Evolutionary conservation across 1,140 invertebrate genomes (phyloP), one percentile per base, ranked within the genome.

Genomic region (Oedothorax gibbosus): DNA sequence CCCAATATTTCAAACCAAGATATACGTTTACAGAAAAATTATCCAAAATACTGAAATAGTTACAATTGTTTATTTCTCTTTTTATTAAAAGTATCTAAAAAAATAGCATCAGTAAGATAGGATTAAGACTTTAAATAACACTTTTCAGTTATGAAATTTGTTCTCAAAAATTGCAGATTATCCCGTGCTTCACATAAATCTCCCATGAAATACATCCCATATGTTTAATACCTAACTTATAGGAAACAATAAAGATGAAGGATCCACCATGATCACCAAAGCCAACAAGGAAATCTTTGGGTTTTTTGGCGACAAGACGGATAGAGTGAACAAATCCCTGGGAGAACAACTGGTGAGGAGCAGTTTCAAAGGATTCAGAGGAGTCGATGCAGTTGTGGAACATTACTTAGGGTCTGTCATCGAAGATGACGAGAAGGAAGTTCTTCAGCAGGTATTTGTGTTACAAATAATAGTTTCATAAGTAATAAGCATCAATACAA

Each of bases 241-340:
- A 4, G 78, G 78, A 7, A 54, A 14, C 49, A 80, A 80, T 49
- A 11, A 56, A 12, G 21, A 80, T 11, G 78, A 80, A 71, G 78
- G 78, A 49, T 69, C 78, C 1, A 51, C 18, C 14, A 8, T 21
- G 9, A 56, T 80, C 14, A 71, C 66, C 21, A 71, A 56, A 57
- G 14, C 10, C 11, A 18, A 49, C 8, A 57, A 18, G 11, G 54
- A 80, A 50, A 14, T 49, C 4, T 80, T 80, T 14, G 78, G 78
- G 5, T 60, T 69, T 21, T 80, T 80, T 57, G 78, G 78, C 7
- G 53, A 80, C n/a, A 80, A 80, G 18, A 7, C 15, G 6, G 20
- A 8, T 14, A 7, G 10, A 7, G 18, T 71, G 21, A 80, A 80
- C 62, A 80, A 80, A 53, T 57, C 78, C 2, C 60, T 57, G 5